Base-by-base conservation (phyloP, 2,797 vertebrate species). In the Nyctalus aviator region DNA sequence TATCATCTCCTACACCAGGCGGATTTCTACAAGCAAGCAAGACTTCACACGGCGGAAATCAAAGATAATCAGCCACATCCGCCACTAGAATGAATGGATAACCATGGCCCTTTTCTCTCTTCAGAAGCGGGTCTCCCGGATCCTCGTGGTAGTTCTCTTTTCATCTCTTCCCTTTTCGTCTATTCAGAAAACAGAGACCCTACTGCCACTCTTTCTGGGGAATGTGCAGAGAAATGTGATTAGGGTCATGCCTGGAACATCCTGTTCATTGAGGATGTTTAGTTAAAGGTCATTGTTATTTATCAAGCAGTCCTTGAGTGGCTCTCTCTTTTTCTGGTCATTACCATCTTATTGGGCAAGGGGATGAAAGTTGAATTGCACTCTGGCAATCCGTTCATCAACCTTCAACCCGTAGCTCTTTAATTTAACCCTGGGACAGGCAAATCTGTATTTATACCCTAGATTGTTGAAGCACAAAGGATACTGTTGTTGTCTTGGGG, bases 1-100 rank as follows among this genome's bases (percentile, higher is more conserved):
- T 30, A 85, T 96, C 11, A 18, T 93, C 18, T 50, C 27, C 75
- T 92, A 95, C 84, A 82, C 35, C 7, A 59, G 89, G 18, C 79
- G 64, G 1, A 1, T 84, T n/a, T 96, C 96, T 18, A 7, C 15
- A 30, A 14, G 5, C 13, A 7, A 0, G 0, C 3, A 8, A 15
- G 59, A 71, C 0, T 7, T 10, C 17, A 4, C 21, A 0, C 27
- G 21, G 4, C 44, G 25, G 48, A 94, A 81, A 68, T 92, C 93
- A 5, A 89, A 95, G n/a, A 85, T 90, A 8, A 2, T 73, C 21
- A 84, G 2, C 62, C 78, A 84, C 10, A 12, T 37, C 62, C 32
- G 5, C 21, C 85, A 44, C 11, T 46, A 82, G 15, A 62, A 11
- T 2, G 18, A 83, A 13, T 2, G 13, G 83, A 3, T 82, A 35